phyloP scores from a whole-genome alignment of 2,888 invertebrate species.

The Nasonovia ribisnigri region DNA sequence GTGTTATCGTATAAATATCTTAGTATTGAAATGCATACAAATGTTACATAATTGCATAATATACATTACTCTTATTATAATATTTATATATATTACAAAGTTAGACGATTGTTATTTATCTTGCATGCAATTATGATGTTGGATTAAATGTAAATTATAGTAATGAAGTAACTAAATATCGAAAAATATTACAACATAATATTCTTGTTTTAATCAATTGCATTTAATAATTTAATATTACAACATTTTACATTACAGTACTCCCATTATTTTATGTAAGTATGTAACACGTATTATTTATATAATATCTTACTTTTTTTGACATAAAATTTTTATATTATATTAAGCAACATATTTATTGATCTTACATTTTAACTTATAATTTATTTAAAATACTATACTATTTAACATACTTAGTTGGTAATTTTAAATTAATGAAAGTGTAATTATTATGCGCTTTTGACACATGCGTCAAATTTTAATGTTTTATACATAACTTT shows the following conservation, averaged over 20 bases:
- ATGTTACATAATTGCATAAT: background rate
- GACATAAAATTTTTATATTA: background rate
- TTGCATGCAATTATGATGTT: background rate
- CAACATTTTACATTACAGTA: background rate
- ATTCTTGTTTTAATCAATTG: background rate
- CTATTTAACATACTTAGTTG: too few relatives aligned
- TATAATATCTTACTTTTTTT: background rate
- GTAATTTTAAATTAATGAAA: background rate
- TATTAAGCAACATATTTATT: background rate
- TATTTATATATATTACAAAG: background rate
- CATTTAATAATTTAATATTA: background rate
- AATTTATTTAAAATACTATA: background rate
- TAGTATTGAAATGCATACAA: background rate
- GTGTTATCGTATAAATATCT: background rate
- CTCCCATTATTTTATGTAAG: too few relatives aligned
- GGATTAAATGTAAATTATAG: background rate
- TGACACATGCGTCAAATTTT: background rate
- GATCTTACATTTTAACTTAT: background rate
- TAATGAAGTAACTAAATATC: background rate
- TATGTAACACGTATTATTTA: background rate
- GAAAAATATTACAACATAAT: background rate
- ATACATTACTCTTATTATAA: background rate
- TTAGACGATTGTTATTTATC: background rate
- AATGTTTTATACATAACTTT: background rate
- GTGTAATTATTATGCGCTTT: background rate